Evolutionary conservation across 2,797 vertebrate genomes (phyloP).

Genomic region (Scolopax rusticola): DNA sequence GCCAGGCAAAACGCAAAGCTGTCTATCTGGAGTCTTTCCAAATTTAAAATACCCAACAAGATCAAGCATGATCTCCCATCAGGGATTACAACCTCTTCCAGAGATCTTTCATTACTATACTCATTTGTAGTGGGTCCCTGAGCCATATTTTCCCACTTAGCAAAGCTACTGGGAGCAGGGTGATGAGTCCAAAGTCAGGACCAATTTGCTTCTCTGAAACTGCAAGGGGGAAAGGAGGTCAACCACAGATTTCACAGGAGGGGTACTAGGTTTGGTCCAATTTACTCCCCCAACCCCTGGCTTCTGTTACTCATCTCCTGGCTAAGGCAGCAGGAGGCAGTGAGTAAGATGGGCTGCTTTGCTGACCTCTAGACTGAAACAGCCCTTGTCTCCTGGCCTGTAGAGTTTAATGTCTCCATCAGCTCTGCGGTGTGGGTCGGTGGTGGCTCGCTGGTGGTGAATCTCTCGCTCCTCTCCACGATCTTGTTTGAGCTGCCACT

Average conservation of each 20-base stretch:
- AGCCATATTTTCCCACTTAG: not conserved
- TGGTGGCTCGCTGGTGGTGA: conserved; percentile 78
- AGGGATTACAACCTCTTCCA: not conserved
- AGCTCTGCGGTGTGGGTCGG: conserved; percentile 88
- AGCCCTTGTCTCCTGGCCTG: conserved; percentile 86
- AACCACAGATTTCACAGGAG: not conserved
- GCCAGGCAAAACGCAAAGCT: not conserved
- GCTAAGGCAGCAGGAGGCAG: conserved; percentile 44
- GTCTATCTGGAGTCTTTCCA: not conserved
- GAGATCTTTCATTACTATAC: not conserved
- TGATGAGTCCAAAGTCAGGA: not conserved
- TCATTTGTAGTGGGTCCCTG: not conserved
- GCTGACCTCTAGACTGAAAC: conserved; percentile 97
- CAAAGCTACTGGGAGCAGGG: not conserved
- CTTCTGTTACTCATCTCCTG: conserved; percentile 50
- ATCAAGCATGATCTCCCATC: not conserved
- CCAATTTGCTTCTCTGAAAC: not conserved
- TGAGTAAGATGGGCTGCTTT: not conserved
- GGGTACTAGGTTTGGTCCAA: not conserved
- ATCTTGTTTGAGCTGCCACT: conserved; percentile 92
- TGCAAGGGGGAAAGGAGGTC: not conserved
- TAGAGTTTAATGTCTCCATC: conserved; percentile 91
- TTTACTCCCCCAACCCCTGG: conserved; percentile 18
- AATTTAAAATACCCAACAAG: not conserved
- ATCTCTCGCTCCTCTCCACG: conserved; percentile 87